These are phyloP conservation scores for Ormia ochracea DNA, from an alignment of 2,888 invertebrate genomes.

Conservation along the genomic window DNA sequence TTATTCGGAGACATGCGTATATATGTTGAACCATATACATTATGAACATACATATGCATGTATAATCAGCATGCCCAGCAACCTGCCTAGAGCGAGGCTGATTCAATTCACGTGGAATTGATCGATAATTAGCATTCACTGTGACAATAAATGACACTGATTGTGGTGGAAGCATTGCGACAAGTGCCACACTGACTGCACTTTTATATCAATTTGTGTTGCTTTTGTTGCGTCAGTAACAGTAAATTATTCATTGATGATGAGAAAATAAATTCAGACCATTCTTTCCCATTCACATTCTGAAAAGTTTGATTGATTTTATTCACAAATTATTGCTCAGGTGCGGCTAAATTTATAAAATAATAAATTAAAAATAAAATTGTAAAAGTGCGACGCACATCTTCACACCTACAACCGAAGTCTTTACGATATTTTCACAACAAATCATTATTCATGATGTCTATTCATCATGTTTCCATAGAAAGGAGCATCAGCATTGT, in stretches of 20 bases:
- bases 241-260: too few relatives aligned
- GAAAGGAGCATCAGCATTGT: neutral
- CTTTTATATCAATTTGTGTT: too few relatives aligned
- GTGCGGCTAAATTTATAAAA: neutral
- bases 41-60: neutral
- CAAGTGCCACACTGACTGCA: neutral
- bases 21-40: neutral
- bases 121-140: neutral
- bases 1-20: neutral
- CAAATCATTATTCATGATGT: conserved; percentile 5
- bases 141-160: conserved; percentile 17
- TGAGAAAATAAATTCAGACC: too few relatives aligned
- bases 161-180: neutral
- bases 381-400: too few relatives aligned
- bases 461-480: too few relatives aligned
- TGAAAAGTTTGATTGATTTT: neutral
- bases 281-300: too few relatives aligned
- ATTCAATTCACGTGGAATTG: neutral
- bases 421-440: neutral
- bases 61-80: neutral
- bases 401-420: too few relatives aligned
- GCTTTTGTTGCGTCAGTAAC: too few relatives aligned
- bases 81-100: neutral
- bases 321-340: neutral
- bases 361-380: neutral